A percentile compares a stretch with the other conserved stretches of the same genome.
phyloP scores from a whole-genome alignment of 2,888 invertebrate species.

The Drosophila hamatofila region DNA sequence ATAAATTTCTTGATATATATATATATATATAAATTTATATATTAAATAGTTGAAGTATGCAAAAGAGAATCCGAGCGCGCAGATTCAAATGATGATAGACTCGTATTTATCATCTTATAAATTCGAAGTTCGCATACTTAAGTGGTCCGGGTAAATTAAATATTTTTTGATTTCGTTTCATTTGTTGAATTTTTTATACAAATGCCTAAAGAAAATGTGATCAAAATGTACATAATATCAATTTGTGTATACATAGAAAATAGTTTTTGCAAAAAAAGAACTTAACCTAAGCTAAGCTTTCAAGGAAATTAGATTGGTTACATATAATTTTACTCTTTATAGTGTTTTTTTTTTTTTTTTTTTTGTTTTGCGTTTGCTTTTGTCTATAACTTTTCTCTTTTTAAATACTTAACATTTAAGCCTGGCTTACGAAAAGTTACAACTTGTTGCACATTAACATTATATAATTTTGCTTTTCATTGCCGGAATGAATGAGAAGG shows the following conservation, averaged over 20 bases:
- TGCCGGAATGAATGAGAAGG: slow-evolving; percentile 78
- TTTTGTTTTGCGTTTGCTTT: slow-evolving; percentile 9
- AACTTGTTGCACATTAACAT: slow-evolving; percentile 39
- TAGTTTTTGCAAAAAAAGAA: slow-evolving; percentile 42
- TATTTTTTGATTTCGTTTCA: slow-evolving; percentile 32
- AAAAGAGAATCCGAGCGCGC: slow-evolving; percentile 51
- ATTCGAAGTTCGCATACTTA: slow-evolving; percentile 72
- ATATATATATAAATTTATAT: slow-evolving; percentile 30
- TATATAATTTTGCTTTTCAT: slow-evolving; percentile 58
- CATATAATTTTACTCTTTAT: slow-evolving; percentile 1
- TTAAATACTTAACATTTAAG: slow-evolving; percentile 73
- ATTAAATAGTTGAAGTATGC: slow-evolving; percentile 60
- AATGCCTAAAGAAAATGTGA: slow-evolving; percentile 40
- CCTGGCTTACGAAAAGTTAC: slow-evolving; percentile 56
- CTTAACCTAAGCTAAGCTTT: slow-evolving; percentile 74
- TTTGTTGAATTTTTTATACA: slow-evolving; percentile 31
- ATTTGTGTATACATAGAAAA: slow-evolving; percentile 62
- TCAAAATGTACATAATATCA: slow-evolving; percentile 71
- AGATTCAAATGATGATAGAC: slow-evolving; percentile 45
- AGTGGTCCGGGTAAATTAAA: slow-evolving; percentile 74
- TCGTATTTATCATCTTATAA: slow-evolving; percentile 56
- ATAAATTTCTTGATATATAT: slow-evolving; percentile 28
- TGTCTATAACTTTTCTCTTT: slow-evolving; percentile 52
- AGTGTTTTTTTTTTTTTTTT: background rate
- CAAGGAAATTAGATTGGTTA: slow-evolving; percentile 66